Evolutionary conservation across 2,113 vertebrate species (phyloP), one percentile per base, ranked within the genome.

Genomic region (Rattus rattus): DNA sequence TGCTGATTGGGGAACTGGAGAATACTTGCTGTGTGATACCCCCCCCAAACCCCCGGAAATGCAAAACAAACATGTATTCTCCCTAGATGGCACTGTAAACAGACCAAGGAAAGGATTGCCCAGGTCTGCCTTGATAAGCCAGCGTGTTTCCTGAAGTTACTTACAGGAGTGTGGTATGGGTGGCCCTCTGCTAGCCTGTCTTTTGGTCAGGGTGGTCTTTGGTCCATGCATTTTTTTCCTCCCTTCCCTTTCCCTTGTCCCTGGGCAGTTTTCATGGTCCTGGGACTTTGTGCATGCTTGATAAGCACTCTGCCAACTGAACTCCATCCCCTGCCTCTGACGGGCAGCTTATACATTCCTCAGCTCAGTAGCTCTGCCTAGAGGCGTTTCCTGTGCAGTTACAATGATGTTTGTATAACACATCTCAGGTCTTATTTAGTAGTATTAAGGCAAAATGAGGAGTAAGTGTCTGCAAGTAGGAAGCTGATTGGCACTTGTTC

Each of bases 371-470:
- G 72, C 85, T 54, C 26, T 17, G 87, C 10, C 52, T 87, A 14
- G 56, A 86, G 56, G 33, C 49, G 39, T 92, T 90, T 79, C 72
- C 30, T 28, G 14, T 80, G 39, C 67, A 6, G n/a, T 54, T 91
- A 77, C 26, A 49, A 30, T 30, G 12, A 30, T 77, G 43, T 54
- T 20, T 80, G 49, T 54, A 5, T 80, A 33, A 33, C 49, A 4
- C 19, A 36, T 54, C 8, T 20, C 79, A 81, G 7, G 33, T 75
- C 79, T 84, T 20, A 63, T 47, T 14, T n/a, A 90, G 26, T 75
- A 52, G 86, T 88, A 33, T 56, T 84, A 63, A 88, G 91, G 67
- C 67, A 61, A 95, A 94, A 73, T 67, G 76, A 56, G 76, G 56
- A 92, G 88, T 77, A 77, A 91, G 26, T 63, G 19, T 84, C 61